Evolutionary conservation across 2,797 vertebrate genomes (phyloP), one percentile per base, ranked within the genome.

Genomic region (Pseudochaenichthys georgianus): DNA sequence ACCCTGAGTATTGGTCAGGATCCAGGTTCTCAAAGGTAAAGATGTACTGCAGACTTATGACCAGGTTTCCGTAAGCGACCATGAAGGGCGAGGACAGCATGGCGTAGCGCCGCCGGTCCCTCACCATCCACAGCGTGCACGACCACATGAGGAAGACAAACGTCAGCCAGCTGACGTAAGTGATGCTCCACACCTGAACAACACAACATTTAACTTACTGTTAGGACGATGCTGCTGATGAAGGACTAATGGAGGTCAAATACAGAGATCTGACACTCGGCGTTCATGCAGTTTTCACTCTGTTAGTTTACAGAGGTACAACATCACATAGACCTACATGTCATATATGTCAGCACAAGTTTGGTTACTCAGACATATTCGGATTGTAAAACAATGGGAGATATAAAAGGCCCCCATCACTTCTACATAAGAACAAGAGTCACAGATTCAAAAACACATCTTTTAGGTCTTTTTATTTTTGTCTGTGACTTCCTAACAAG

Each of bases 61-160:
- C 79, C 57, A 99, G 89, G 91, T 99, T 97, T 52, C 96, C 97
- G 41, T 98, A 99, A 34, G 96, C 93, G 43, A 99, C 98, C 97
- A 99, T 98, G 93, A 99, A 99, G 0, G 98, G 98, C 0, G 98
- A 99, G 16, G 96, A 96, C 79, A 99, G 92, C 98, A 99, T 99
- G 75, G 98, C 96, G 0, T 99, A 98, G 65, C 96, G 97, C 79
- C 97, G 93, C 67, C 96, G 86, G 90, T 99, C 96, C 34, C 96
- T 95, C 83, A 99, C 95, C 97, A 99, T 99, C 97, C 98, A 98
- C 63, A 99, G 86, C 1, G 93, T 91, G 57, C 98, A 99, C 0
- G 98, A 99, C 98, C 98, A 99, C 61, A 99, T 96, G 74, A 99
- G 89, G 66, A 99, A 94, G 52, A 99, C 96, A 45, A 99, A 99